Evolutionary conservation across 2,113 vertebrate species (phyloP), one percentile per base, ranked within the genome.

Genomic region (Strigops habroptila): DNA sequence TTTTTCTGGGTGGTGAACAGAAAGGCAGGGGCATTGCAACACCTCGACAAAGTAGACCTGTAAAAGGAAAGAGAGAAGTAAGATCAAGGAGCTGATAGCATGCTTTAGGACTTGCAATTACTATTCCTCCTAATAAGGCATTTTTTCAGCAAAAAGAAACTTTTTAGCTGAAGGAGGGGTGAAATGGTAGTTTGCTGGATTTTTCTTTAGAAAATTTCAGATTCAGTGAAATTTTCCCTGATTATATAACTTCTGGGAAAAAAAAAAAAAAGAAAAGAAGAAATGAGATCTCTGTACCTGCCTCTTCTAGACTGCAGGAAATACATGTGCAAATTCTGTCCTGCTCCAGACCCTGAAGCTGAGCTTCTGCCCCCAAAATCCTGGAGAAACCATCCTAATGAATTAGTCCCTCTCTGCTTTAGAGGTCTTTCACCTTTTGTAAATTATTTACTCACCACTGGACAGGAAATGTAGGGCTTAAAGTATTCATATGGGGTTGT

Each of bases 1-100:
- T 99, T 99, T 95, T 98, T 99, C 98, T 99, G 99, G 21, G 99
- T 99, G 87, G 99, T 99, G 96, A 99, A 99, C 77, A 99, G 97
- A 97, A 99, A 99, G 83, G 98, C 98, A 8, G 99, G 99, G 28
- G 99, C 99, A 8, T 99, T 99, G 97, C 99, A 99, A 97, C 99
- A 99, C 73, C 98, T 98, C 0, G 99, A 98, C 94, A 99, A 96
- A 86, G 99, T 98, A 93, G 98, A 98, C 97, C 99, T 99, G 94
- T 41, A n/a, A 86, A 91, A 88, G 2, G 3, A 53, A 64, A 86
- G 53, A 81, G 22, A 83, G 3, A 21, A 86, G 21, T 33, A 84
- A 51, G 23, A 68, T 24, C 23, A 39, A 78, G 51, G 33, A 77
- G 7, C 3, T 48, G 48, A 46, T 6, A 28, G 4, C 5, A 48